A percentile compares a stretch with the other conserved stretches of the same genome.
These are phyloP conservation scores for Sylvilagus bachmani DNA, from an alignment of 2,113 vertebrate species.

Conservation along the genomic window DNA sequence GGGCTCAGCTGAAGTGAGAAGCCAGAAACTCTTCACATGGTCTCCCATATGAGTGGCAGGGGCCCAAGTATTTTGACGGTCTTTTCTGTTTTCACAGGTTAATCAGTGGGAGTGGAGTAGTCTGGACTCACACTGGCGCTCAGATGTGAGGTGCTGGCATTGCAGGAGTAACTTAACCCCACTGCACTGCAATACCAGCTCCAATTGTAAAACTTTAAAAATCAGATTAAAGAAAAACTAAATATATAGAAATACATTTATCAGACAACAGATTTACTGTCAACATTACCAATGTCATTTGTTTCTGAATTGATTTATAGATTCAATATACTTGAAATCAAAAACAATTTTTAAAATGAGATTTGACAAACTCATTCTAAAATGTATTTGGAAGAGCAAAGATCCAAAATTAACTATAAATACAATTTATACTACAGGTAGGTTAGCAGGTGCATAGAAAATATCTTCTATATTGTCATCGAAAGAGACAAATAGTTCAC, in stretches of 20 bases:
- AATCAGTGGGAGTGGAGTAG: too few species aligned
- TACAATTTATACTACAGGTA: neutral
- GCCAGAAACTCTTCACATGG: too few species aligned
- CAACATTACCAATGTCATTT: neutral
- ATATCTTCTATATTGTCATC: neutral
- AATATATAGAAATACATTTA: neutral
- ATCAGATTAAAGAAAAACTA: neutral
- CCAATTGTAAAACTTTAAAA: conserved; percentile 32
- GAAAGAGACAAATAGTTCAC: neutral
- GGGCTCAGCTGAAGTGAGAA: too few species aligned
- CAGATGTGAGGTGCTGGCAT: too few species aligned
- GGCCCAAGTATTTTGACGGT: too few species aligned
- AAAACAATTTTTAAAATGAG: neutral
- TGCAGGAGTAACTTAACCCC: too few species aligned
- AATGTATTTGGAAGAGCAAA: neutral
- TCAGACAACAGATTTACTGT: neutral
- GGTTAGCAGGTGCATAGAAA: neutral
- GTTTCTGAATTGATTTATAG: neutral
- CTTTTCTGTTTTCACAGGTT: too few species aligned
- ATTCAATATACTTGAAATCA: conserved; percentile 7
- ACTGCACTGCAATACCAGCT: too few species aligned
- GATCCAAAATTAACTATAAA: neutral
- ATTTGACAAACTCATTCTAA: neutral
- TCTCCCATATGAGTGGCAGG: too few species aligned
- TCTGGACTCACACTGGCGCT: too few species aligned